Base-by-base conservation (phyloP, 1,140 invertebrate genomes). In the Lasioglossum baleicum region DNA sequence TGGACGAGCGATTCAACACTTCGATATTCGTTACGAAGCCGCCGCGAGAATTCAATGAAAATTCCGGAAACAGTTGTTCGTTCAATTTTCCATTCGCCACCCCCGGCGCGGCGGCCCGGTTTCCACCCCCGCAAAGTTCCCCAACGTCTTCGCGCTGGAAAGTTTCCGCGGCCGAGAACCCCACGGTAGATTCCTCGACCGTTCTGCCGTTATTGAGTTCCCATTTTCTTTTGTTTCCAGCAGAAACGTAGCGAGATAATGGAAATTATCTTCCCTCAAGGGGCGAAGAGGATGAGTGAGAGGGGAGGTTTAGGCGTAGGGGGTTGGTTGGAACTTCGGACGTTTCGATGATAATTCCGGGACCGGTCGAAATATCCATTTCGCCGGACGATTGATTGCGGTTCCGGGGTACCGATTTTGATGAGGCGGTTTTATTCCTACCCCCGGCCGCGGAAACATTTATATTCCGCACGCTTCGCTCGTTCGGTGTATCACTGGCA, bases 1-100 rank as follows among this genome's bases (percentile, higher is more conserved):
- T 84, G 78, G 78, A 84, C 69, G 60, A 26, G 64, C 82, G 75
- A 77, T 67, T 82, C 48, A n/a, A 15, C 64, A 67, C 58, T 74
- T 84, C 82, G 75, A 81, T 84, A 83, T 84, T 85, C 72, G 78
- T 81, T 84, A 83, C 70, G 68, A 64, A 58, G 26, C 63, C 61
- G 31, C 56, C 22, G 68, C 51, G 26, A 26, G 67, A 64, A 84
- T 84, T 74, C 68, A 67, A 81, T 81, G 83, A 84, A 84, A 76
- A 81, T 81, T 77, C 73, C 78, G 73, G 78, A 77, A 84, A 31
- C 64, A 68, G 40, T 58, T 64, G 72, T 11, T 58, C 69, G 31
- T 56, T 26, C 81, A 78, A 80, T 83, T 74, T 58, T 63, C 53
- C 17, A 20, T 22, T 22, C 56, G 31, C 42, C n/a, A 10, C 40